These are phyloP conservation scores for Polypedilum vanderplanki DNA, from an alignment of 1,140 invertebrate species.

Conservation along the genomic window DNA sequence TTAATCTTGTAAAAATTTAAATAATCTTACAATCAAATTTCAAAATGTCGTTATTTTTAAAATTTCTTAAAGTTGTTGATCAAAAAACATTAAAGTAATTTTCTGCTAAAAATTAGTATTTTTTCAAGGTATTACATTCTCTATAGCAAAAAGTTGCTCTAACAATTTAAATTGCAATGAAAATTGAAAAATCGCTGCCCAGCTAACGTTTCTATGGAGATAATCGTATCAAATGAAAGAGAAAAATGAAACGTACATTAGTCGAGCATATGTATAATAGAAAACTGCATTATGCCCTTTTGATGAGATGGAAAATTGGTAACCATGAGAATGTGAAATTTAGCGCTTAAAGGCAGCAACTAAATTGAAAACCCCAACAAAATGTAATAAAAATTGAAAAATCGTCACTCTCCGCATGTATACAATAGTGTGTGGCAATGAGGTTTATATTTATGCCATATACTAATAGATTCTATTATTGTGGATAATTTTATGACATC, in stretches of 20 bases:
- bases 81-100: too few species aligned
- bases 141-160: too few species aligned
- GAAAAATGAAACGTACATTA: neutral
- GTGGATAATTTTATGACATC: constrained; percentile 12
- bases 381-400: constrained; percentile 6
- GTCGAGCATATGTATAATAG: neutral
- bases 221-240: neutral
- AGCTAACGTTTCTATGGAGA: neutral
- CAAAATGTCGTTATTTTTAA: too few species aligned
- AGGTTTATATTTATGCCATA: neutral
- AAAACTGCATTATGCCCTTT: neutral
- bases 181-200: neutral
- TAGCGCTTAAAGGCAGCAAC: neutral
- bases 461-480: neutral
- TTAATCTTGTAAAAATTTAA: too few species aligned
- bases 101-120: too few species aligned
- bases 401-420: neutral
- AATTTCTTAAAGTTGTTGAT: too few species aligned
- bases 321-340: neutral
- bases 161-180: too few species aligned
- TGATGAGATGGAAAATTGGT: constrained; percentile 1
- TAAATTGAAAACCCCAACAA: constrained; percentile 18
- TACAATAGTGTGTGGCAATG: neutral
- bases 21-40: too few species aligned
- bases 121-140: too few species aligned